phyloP scores from a whole-genome alignment of 2,888 invertebrate genomes.

The Pyrrhosoma nymphula region DNA sequence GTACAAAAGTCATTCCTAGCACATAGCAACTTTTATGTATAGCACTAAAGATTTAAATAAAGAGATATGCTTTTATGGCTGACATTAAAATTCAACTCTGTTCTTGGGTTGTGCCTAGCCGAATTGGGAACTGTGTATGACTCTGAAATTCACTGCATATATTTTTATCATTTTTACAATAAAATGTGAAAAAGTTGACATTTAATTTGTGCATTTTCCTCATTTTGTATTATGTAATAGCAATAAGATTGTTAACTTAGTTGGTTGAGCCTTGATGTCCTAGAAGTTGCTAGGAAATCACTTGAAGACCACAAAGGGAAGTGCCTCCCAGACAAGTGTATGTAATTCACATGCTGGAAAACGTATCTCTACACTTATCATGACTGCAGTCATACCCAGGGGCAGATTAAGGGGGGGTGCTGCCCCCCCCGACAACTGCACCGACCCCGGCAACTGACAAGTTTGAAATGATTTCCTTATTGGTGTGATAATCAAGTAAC shows the following conservation, averaged over 20 bases:
- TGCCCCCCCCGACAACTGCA: too few species aligned
- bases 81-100: background rate
- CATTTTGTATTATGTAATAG: background rate
- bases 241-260: background rate
- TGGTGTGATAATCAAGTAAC: too few species aligned
- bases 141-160: background rate
- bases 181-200: background rate
- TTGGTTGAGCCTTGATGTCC: too few species aligned
- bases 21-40: background rate
- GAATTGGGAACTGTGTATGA: background rate
- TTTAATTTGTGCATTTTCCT: background rate
- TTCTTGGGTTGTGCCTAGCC: background rate
- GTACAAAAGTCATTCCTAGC: background rate
- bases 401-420: too few species aligned
- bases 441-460: too few species aligned
- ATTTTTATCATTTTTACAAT: background rate
- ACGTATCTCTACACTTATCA: too few species aligned
- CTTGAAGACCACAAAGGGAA: too few species aligned
- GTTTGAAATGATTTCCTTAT: too few species aligned
- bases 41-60: background rate
- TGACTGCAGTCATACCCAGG: too few species aligned
- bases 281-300: too few species aligned
- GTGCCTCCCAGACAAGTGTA: too few species aligned
- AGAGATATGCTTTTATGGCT: background rate
- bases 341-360: too few species aligned